Evolutionary conservation across 2,888 invertebrate genomes (phyloP), one percentile per base, ranked within the genome.

Genomic region (Limenitis arthemis): DNA sequence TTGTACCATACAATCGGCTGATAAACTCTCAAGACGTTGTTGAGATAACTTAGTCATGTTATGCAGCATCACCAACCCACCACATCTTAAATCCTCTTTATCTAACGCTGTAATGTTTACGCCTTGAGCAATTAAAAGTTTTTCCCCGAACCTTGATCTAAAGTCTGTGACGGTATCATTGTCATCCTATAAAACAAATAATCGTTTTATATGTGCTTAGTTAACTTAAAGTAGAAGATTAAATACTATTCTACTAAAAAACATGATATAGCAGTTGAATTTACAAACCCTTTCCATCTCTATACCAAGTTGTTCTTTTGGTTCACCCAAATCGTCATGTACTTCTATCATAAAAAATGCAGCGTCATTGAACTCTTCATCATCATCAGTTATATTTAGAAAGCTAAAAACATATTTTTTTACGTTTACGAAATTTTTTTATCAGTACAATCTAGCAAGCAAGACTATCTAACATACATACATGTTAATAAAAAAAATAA

Each of bases 141-240:
- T 89, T 62, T 89, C 89, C 7, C 89, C 90, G 70, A 94, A 93
- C 62, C 92, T 87, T 62, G 92, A 90, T 69, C 89, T 89, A 61
- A 93, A 91, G 72, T 93, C 92, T 48, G 91, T 92, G n/a, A 91
- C 89, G 28, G 89, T 90, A 58, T 92, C 92, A 64, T 92, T 91
- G 69, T 91, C 91, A 61, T 91, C 91, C 75, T 88, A 73, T 51
- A 76, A 61, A 28, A 47, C 33, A 37, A 12, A 47, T 36, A 44
- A 28, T 9, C 38, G n/a, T 36, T 6, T 49, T 12, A 32, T n/a
- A 20, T 20, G 20, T 20, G 20, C 20, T 20, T 20, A 20, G 20
- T 20, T n/a, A n/a, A n/a, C n/a, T n/a, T n/a, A n/a, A n/a, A n/a
- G n/a, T n/a, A n/a, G n/a, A n/a, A n/a, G 20, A 20, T 20, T 20